These are phyloP conservation scores for Leptodactylus fallax DNA, from an alignment of 2,797 vertebrate species.

Conservation along the genomic window DNA sequence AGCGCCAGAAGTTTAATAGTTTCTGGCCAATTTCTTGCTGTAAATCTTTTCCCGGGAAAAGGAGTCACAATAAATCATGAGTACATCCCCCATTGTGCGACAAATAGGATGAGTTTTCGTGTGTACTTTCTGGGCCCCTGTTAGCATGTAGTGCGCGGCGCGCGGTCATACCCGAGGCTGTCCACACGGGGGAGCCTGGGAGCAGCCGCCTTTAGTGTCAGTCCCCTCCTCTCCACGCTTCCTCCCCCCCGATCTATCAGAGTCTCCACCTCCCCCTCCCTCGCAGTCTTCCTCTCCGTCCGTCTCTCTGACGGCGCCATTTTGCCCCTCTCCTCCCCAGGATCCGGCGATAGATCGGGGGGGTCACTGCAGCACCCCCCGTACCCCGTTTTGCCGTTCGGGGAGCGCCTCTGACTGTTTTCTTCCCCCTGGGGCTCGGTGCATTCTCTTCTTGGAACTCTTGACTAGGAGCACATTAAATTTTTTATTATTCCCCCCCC, in stretches of 20 bases:
- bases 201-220: slow-evolving; percentile 41
- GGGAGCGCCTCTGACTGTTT: background rate
- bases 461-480: background rate
- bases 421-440: background rate
- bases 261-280: slow-evolving; percentile 51
- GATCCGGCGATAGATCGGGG: slow-evolving; percentile 38
- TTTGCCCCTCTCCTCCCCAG: slow-evolving; percentile 59
- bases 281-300: slow-evolving; percentile 63
- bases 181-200: slow-evolving; percentile 55
- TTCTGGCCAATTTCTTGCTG: too few species aligned
- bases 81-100: too few species aligned
- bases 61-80: too few species aligned
- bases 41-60: too few species aligned
- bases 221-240: slow-evolving; percentile 27
- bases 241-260: slow-evolving; percentile 22
- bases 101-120: too few species aligned
- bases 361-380: slow-evolving; percentile 22
- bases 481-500: slow-evolving; percentile 16
- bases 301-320: slow-evolving; percentile 62
- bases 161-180: background rate
- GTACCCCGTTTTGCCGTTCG: background rate
- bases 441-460: background rate
- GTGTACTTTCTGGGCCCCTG: too few species aligned
- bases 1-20: too few species aligned
- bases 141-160: too few species aligned